Evolutionary conservation across 2,113 vertebrate genomes (phyloP).

Genomic region (Eubucco bourcierii): DNA sequence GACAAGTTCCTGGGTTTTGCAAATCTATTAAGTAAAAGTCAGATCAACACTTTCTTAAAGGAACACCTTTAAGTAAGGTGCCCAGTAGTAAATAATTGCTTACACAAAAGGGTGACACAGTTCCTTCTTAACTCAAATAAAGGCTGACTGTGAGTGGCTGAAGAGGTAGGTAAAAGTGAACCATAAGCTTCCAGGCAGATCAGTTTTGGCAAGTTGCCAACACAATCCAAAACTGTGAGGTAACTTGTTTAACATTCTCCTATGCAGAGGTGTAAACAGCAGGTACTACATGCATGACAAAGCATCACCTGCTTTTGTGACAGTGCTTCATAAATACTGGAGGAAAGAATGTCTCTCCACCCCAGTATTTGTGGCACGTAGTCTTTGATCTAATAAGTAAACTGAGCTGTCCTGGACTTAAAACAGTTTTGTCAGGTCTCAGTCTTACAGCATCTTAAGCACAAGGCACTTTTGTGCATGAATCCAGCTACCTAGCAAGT

Average conservation of each 20-base stretch:
- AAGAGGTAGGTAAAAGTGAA: constrained; percentile 19
- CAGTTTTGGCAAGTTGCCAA: constrained; percentile 73
- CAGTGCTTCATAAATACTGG: constrained; percentile 52
- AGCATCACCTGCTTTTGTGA: constrained; percentile 78
- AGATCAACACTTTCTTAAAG: constrained; percentile 56
- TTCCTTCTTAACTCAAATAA: constrained; percentile 19
- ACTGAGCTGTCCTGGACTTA: background rate
- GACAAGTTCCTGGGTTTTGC: background rate
- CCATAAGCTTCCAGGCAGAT: constrained; percentile 44
- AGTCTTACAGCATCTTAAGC: background rate
- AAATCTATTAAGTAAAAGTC: constrained; percentile 30
- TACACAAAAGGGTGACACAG: background rate
- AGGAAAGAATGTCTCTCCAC: constrained; percentile 59
- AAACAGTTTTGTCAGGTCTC: background rate
- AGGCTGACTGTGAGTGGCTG: background rate
- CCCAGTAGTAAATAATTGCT: constrained; percentile 24
- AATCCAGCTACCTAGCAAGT: background rate
- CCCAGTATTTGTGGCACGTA: constrained; percentile 75
- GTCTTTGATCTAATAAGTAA: background rate
- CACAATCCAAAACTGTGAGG: constrained; percentile 65
- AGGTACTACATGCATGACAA: constrained; percentile 71
- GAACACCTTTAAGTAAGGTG: constrained; percentile 23
- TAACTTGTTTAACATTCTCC: constrained; percentile 75
- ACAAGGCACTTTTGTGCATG: background rate
- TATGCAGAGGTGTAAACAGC: constrained; percentile 73